Conservation (phyloP, 2,888 invertebrate species). For the Abrostola tripartita region DNA sequence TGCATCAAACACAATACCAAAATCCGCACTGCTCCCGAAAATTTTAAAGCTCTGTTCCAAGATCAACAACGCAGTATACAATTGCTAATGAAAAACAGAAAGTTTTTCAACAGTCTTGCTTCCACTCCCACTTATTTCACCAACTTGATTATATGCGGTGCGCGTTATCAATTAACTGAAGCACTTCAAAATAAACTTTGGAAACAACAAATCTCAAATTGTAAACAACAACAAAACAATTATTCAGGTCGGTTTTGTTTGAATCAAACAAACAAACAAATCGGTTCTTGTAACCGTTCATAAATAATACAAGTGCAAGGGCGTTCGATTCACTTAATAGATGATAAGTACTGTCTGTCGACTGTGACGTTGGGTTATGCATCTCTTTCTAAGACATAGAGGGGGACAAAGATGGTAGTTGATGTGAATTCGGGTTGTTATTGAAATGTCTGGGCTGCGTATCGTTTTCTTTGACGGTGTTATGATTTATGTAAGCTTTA, state of each 20-base stretch:
- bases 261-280: conserved; percentile 33
- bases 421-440: conserved; percentile 33
- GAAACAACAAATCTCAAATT: conserved; percentile 14
- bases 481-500: no score
- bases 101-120: not conserved
- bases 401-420: conserved; percentile 63
- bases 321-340: conserved; percentile 71
- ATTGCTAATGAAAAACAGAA: conserved; percentile 5
- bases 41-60: not conserved
- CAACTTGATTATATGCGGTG: not conserved
- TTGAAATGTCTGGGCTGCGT: conserved; percentile 28
- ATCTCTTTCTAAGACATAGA: conserved; percentile 58
- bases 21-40: no score
- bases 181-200: not conserved
- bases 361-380: conserved; percentile 45
- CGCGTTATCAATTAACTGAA: conserved; percentile 8
- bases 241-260: conserved; percentile 31
- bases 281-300: conserved; percentile 33
- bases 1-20: no score
- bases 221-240: conserved; percentile 46
- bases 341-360: conserved; percentile 70
- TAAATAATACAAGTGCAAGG: conserved; percentile 71
- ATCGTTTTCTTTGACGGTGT: not conserved
- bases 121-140: not conserved
- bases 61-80: not conserved